Base-by-base conservation (phyloP, 1,140 invertebrate species). In the Cephus cinctus region DNA sequence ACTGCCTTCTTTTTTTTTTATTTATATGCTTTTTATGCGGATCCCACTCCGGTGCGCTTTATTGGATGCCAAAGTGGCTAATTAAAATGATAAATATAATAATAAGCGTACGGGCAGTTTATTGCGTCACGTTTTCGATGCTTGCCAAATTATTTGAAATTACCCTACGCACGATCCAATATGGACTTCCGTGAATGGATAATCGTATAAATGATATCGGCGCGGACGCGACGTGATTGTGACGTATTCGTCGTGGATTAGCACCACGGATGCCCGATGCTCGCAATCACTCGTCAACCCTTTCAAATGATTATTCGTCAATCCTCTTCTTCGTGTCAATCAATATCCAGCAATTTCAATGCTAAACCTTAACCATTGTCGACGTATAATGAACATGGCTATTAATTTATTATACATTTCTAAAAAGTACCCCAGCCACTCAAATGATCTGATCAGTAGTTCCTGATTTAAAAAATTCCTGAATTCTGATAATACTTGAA, bases 1-100 rank as follows among this genome's bases (percentile, higher is more conserved):
- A 12, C 11, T 12, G 12, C 59, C 62, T 69, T 66, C 61, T 57
- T 60, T 56, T 32, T 60, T 54, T 47, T 51, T 47, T 55, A 54
- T 49, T 57, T 56, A 62, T 30, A 11, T 30, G 11, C 4, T 30
- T 30, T 4, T 30, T 3, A 2, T 8, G 25, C 14, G 2, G 9
- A 11, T 30, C 14, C 14, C 14, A 11, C 3, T 11, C 14, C 27
- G 9, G 27, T 30, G 27, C 27, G 9, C 27, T 3, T n/a, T n/a
- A n/a, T n/a, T n/a, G n/a, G n/a, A n/a, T n/a, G n/a, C n/a, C n/a
- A n/a, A n/a, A n/a, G n/a, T n/a, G n/a, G n/a, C n/a, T n/a, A n/a
- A n/a, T n/a, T n/a, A n/a, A n/a, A n/a, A n/a, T n/a, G n/a, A n/a
- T n/a, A n/a, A n/a, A n/a, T n/a, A n/a, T n/a, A n/a, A n/a, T 8